Evolutionary conservation across 1,140 invertebrate genomes (phyloP).

Genomic region (Nilaparvata lugens): DNA sequence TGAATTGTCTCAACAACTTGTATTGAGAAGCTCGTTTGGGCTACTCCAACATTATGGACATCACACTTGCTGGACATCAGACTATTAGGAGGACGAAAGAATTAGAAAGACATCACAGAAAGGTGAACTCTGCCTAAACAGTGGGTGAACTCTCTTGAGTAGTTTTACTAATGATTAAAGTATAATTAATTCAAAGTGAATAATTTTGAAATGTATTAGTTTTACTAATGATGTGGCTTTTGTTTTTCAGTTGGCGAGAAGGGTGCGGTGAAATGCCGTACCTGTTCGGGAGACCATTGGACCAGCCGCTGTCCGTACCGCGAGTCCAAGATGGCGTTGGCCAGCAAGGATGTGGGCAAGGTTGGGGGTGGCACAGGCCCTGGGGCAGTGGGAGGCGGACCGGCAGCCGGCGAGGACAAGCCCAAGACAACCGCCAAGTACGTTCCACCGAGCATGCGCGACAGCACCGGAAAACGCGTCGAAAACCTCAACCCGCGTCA

Average conservation of each 20-base stretch:
- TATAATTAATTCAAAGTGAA: too few relatives aligned
- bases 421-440: conserved; percentile 47
- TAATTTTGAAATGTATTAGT: too few relatives aligned
- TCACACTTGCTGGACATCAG: too few relatives aligned
- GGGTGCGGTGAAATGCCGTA: conserved; percentile 85
- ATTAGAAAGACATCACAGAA: too few relatives aligned
- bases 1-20: too few relatives aligned
- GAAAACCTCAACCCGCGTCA: conserved; percentile 56
- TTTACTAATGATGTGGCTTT: too few relatives aligned
- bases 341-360: conserved; percentile 43
- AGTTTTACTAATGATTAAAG: too few relatives aligned
- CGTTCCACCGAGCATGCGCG: conserved; percentile 79
- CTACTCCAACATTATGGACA: too few relatives aligned
- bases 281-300: conserved; percentile 95
- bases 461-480: conserved; percentile 60
- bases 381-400: neutral
- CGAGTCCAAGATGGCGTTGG: conserved; percentile 65
- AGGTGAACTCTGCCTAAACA: too few relatives aligned
- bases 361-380: neutral
- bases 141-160: too few relatives aligned
- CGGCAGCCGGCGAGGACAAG: conserved; percentile 22
- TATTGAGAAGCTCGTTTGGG: too few relatives aligned
- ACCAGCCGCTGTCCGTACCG: conserved; percentile 95
- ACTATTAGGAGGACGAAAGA: too few relatives aligned
- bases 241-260: conserved; percentile 44